phyloP scores from a whole-genome alignment of 1,140 invertebrate genomes.

The Venturia canescens region DNA sequence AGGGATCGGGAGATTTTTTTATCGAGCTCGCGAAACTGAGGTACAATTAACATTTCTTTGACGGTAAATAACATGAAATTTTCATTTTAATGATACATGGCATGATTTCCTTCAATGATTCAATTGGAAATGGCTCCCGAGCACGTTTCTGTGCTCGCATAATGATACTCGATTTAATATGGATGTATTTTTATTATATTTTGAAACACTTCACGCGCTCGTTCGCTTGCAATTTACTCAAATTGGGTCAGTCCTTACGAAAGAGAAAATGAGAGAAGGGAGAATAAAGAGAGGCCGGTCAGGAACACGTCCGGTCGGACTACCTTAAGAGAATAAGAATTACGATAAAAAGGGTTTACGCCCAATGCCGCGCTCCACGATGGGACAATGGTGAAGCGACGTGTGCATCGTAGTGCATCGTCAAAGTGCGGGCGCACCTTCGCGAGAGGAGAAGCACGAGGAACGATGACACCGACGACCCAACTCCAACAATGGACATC shows the following conservation, averaged over 20 bases:
- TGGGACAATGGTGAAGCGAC: background rate
- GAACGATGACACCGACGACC: constrained; percentile 6
- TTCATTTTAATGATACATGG: background rate
- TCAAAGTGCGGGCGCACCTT: background rate
- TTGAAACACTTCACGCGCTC: background rate
- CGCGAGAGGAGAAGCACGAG: constrained; percentile 11
- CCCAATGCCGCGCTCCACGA: background rate
- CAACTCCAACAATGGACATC: constrained; percentile 24
- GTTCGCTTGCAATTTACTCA: background rate
- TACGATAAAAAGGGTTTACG: background rate
- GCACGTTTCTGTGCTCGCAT: background rate
- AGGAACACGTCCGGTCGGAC: background rate
- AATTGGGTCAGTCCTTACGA: background rate
- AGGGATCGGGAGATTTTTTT: background rate
- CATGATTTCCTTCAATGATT: background rate
- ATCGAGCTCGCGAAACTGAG: background rate
- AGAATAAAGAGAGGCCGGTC: background rate
- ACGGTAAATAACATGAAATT: background rate
- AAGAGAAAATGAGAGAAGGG: background rate
- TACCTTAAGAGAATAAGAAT: background rate
- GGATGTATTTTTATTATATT: background rate
- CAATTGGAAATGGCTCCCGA: background rate
- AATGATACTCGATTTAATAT: background rate
- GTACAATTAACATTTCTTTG: background rate
- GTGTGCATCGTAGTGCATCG: constrained; percentile 27